phyloP scores from a whole-genome alignment of 2,888 invertebrate genomes.

The Xanthostigma xanthostigma region DNA sequence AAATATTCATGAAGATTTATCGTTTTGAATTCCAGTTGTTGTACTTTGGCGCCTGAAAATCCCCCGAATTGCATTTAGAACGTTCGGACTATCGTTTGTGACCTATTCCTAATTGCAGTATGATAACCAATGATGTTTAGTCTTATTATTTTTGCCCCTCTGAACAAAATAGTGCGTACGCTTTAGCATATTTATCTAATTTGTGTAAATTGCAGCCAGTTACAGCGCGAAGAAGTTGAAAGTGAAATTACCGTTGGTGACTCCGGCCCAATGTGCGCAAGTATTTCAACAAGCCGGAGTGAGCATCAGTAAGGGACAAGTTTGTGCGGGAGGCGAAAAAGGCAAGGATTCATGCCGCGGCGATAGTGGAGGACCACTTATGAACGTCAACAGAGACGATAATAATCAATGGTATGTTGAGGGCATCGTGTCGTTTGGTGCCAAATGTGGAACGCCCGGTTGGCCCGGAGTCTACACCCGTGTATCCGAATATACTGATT shows the following conservation, averaged over 20 bases:
- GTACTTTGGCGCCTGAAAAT: too few relatives aligned
- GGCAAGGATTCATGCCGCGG: constrained; percentile 58
- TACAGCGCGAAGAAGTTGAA: constrained; percentile 48
- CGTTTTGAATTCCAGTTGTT: too few relatives aligned
- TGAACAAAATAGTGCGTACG: too few relatives aligned
- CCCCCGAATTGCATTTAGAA: too few relatives aligned
- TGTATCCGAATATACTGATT: constrained; percentile 41
- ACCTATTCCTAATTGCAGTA: too few relatives aligned
- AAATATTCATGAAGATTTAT: too few relatives aligned
- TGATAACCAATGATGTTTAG: too few relatives aligned
- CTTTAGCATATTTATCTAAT: background rate
- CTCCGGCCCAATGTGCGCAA: constrained; percentile 32
- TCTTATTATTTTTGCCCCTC: too few relatives aligned
- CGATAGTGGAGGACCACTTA: constrained; percentile 65
- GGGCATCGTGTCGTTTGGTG: constrained; percentile 54
- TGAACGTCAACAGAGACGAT: constrained; percentile 32
- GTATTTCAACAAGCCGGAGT: constrained; percentile 34
- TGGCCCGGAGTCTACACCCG: constrained; percentile 55
- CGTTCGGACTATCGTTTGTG: too few relatives aligned
- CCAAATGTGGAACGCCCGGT: constrained; percentile 44
- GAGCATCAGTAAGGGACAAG: constrained; percentile 34
- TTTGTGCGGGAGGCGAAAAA: constrained; percentile 55
- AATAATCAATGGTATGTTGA: constrained; percentile 36
- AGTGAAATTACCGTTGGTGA: constrained; percentile 39
- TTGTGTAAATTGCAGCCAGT: constrained; percentile 21